Evolutionary conservation across 2,888 invertebrate genomes (phyloP), one percentile per base, ranked within the genome.

Genomic region (Calliopum simillimum): DNA sequence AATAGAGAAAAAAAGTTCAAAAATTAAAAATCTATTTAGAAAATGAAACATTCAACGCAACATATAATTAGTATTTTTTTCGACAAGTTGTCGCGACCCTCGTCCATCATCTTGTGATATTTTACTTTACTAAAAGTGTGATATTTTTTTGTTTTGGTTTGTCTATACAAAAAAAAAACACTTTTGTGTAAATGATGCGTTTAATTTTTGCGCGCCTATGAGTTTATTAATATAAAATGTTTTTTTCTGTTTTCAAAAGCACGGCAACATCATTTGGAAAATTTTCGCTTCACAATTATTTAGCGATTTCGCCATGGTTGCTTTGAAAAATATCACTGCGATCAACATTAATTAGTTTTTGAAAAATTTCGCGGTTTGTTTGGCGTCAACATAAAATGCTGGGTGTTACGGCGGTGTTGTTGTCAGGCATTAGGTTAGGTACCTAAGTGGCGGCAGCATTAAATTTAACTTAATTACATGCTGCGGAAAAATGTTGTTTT

Each of bases 321-420:
- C 41, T 44, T 19, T 43, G 59, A 59, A 43, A 59, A 4, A 56
- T 12, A 23, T 46, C 43, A 61, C 61, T 14, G 44, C 67, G 47
- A 59, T 67, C 67, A 49, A 59, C 59, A 58, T 47, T 67, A 67
- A 67, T 67, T 67, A 59, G 58, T 53, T 67, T 67, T 49, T 49
- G 33, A 33, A 33, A 58, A 61, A 67, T 49, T 58, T 58, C 21
- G 47, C 33, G 67, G 33, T 44, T 56, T 47, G 67, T 56, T 65
- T 33, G 58, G 23, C 46, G 53, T 13, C 14, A 14, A 14, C 8
- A 3, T 16, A 16, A 6, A 46, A 33, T 25, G 49, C 21, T 13
- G 19, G 46, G 1, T 33, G 8, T 33, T 33, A 8, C 8, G 33
- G 5, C 14, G 46, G 25, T 55, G 47, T 21, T 56, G 33, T 51